Conservation (phyloP, 2,797 vertebrate genomes). For the Arctocebus calabarensis region DNA sequence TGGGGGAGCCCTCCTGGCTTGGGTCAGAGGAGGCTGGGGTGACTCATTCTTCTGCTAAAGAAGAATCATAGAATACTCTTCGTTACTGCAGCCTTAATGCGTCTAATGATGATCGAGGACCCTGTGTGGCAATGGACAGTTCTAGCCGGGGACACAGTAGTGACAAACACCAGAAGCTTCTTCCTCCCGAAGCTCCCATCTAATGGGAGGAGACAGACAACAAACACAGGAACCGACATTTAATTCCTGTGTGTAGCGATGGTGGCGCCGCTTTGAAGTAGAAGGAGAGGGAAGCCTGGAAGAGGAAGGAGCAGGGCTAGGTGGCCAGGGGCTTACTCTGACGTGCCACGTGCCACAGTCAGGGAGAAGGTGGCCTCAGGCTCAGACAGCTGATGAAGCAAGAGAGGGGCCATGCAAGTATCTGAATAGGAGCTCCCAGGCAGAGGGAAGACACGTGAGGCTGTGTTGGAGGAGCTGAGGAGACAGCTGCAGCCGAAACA, state of each 20-base stretch:
- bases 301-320: not conserved
- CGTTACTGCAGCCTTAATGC: fast-evolving
- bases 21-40: not conserved
- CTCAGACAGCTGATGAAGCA: not conserved
- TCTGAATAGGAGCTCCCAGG: not conserved
- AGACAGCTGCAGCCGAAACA: not conserved
- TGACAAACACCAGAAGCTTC: too few species aligned
- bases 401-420: not conserved
- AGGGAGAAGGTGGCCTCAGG: not conserved
- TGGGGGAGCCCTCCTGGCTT: too few species aligned
- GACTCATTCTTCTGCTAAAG: too few species aligned
- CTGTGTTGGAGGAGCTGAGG: too few species aligned
- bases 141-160: not conserved
- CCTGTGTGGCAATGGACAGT: fast-evolving
- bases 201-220: not conserved
- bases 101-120: not conserved
- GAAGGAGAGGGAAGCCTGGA: not conserved
- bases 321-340: too few species aligned
- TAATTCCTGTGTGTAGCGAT: not conserved
- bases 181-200: not conserved
- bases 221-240: not conserved
- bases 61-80: not conserved
- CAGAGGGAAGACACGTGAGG: not conserved
- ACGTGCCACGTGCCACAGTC: fast-evolving
- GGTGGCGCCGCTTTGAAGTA: too few species aligned